These are phyloP conservation scores for Limanda limanda DNA, from an alignment of 2,113 vertebrate genomes.

Conservation along the genomic window DNA sequence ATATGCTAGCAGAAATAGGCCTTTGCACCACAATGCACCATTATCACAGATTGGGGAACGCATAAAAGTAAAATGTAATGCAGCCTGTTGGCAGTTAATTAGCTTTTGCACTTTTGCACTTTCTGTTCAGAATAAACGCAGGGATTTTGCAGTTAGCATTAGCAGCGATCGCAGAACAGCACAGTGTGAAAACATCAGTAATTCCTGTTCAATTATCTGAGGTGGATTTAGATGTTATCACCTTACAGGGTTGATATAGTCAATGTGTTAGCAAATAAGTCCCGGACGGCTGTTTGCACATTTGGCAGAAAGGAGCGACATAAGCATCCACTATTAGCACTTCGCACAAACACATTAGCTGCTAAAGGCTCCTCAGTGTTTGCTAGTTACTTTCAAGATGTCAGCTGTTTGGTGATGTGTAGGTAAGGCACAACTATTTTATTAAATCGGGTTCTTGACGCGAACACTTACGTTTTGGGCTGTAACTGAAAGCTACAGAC, in stretches of 20 bases:
- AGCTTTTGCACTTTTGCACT: conserved; percentile 8
- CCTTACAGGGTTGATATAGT: neutral
- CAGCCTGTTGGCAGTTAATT: neutral
- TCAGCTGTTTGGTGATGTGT: too few relatives aligned
- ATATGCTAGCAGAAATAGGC: neutral
- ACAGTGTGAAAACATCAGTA: neutral
- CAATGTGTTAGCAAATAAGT: neutral
- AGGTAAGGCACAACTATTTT: too few relatives aligned
- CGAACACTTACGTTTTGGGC: too few relatives aligned
- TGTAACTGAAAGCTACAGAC: too few relatives aligned
- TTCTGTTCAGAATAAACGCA: neutral
- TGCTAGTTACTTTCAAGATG: too few relatives aligned
- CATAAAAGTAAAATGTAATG: neutral
- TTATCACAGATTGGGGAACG: conserved; percentile 2
- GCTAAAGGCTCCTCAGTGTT: too few relatives aligned
- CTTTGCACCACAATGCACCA: neutral
- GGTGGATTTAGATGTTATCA: neutral
- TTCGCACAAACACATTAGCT: too few relatives aligned
- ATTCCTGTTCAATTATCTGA: neutral
- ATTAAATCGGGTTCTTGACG: too few relatives aligned
- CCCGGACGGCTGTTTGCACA: too few relatives aligned
- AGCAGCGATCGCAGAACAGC: neutral
- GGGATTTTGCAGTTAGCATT: neutral
- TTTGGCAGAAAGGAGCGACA: too few relatives aligned
- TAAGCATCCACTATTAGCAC: too few relatives aligned